Base-by-base conservation (phyloP, 2,113 vertebrate genomes). In the Hystrix brachyura region DNA sequence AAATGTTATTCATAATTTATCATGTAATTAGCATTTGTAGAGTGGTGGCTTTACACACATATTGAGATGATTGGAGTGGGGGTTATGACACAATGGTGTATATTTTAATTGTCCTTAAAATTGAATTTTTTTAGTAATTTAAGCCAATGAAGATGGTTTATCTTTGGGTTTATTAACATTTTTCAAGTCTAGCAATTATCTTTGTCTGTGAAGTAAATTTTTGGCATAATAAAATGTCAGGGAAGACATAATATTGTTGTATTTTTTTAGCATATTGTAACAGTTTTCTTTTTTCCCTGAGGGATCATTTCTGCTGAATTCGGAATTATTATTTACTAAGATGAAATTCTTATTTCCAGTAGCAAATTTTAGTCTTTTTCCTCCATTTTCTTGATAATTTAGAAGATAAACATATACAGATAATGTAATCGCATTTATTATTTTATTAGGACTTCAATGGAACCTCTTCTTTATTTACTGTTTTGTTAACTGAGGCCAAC, bases 1-100 rank as follows among this genome's bases (percentile, higher is more conserved):
- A 96, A 95, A 94, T 94, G 62, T 67, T 93, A 88, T 96, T 96
- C 93, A 97, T 97, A 93, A 97, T 95, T 97, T 94, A 93, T 95
- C 55, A 93, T 90, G 59, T 62, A 87, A 94, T 95, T 97, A 85
- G 23, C 80, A 96, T 92, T 87, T 79, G 34, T 92, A 87, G 48
- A 62, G 29, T 38, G 53, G 32, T 85, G 71, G 38, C 21, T 95
- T 94, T 87, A 76, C 67, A 76, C 90, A 91, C 57, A 91, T 79
- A 46, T 51, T 86, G 65, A 85, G 74, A 93, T 85, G 94, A 94
- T 64, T 92, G 57, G 74, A 84, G 48, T 94, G n/a, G 32, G 0
- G 46, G n/a, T 94, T 93, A 60, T 71, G 55, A 87, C 14, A 88
- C 23, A 92, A 34, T 72, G 32, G 59, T 92, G 62, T 91, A 48